These are phyloP conservation scores for Pterostichus niger DNA, from an alignment of 2,888 invertebrate species.

Conservation along the genomic window DNA sequence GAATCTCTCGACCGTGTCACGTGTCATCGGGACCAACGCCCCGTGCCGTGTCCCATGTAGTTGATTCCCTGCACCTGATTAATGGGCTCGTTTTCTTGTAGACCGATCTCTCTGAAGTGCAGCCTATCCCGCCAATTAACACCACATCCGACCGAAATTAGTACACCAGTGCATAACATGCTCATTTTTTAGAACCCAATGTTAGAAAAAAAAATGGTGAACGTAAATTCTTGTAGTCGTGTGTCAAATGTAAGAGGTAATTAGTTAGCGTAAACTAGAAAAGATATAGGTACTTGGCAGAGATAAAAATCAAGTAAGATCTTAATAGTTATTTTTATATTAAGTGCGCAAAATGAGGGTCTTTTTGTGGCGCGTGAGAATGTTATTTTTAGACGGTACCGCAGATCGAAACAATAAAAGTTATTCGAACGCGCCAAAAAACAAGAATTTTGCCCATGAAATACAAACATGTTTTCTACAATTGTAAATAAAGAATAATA, in stretches of 20 bases:
- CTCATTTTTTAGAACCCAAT: slow-evolving; percentile 5
- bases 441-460: too few relatives aligned
- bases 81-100: background rate
- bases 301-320: too few relatives aligned
- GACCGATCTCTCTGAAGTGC: background rate
- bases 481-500: too few relatives aligned
- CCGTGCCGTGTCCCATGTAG: background rate
- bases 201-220: background rate
- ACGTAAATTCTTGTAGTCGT: background rate
- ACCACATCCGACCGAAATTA: slow-evolving; percentile 11
- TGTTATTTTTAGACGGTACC: too few relatives aligned
- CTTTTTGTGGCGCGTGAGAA: too few relatives aligned
- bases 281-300: too few relatives aligned
- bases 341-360: too few relatives aligned
- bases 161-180: background rate
- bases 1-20: background rate
- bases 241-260: background rate
- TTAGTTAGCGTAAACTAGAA: background rate
- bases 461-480: too few relatives aligned
- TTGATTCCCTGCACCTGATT: background rate
- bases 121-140: slow-evolving; percentile 1
- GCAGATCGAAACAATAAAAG: too few relatives aligned
- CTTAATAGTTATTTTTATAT: too few relatives aligned
- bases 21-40: background rate
- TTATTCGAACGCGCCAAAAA: too few relatives aligned